phyloP scores from a whole-genome alignment of 2,113 vertebrate genomes.

The Indicator maculatus region DNA sequence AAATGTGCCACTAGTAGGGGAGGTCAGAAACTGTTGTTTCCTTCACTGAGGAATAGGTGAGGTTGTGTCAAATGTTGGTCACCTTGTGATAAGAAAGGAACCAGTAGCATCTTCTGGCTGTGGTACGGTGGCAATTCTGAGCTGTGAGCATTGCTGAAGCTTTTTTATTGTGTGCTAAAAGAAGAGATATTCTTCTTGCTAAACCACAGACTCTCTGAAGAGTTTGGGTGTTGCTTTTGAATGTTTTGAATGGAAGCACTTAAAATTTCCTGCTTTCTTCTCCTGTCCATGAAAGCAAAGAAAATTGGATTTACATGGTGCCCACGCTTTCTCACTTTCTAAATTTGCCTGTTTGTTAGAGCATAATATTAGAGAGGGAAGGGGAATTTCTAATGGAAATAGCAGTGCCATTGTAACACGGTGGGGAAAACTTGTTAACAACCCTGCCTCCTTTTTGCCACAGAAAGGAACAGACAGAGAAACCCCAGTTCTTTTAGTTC shows the following conservation, averaged over 20 bases:
- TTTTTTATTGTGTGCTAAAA: not conserved
- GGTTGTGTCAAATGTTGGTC: fast-evolving
- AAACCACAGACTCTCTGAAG: not conserved
- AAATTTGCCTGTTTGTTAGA: not conserved
- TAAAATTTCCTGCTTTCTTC: not conserved
- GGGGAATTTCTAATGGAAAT: not conserved
- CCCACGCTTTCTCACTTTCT: not conserved
- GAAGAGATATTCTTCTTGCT: not conserved
- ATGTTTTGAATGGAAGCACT: fast-evolving
- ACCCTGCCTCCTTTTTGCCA: not conserved
- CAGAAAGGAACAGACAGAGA: not conserved
- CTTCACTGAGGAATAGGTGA: not conserved
- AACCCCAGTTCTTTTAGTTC: not conserved
- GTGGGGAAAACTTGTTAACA: not conserved
- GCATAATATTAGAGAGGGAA: not conserved
- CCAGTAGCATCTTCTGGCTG: not conserved
- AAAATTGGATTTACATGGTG: not conserved
- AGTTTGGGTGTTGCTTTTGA: not conserved
- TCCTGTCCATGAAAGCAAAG: not conserved
- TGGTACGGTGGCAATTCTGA: not conserved
- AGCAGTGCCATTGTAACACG: not conserved
- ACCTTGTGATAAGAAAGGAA: not conserved
- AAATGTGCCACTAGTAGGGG: not conserved
- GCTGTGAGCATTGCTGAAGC: fast-evolving
- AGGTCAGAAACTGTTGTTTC: not conserved